Base-by-base conservation (phyloP, 2,888 invertebrate species). In the Ephialtes manifestator region DNA sequence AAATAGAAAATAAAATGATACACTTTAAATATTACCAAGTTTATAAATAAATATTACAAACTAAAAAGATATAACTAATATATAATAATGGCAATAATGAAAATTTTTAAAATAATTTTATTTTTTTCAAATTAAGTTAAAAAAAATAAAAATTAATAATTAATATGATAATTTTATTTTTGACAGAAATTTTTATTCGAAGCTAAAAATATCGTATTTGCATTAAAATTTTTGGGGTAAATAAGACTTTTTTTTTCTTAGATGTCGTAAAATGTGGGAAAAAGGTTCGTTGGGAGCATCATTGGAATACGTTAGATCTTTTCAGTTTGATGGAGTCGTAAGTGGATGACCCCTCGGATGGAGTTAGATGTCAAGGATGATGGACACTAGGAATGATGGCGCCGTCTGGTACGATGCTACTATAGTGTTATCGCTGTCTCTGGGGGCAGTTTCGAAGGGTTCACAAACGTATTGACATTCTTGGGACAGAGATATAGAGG, bases 401-500 rank as follows among this genome's bases (percentile, higher is more conserved):
- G 63, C 18, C 39, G 39, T 74, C 28, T 18, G 58, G 20, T 3
- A 5, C 35, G 28, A 10, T 4, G 2, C n/a, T 15, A 13, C 8
- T 24, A n/a, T 4, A 13, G 1, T 58, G n/a, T n/a, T 10, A 13
- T n/a, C 46, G 46, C 2, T 10, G 46, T 28, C 28, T n/a, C 58
- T 46, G n/a, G 58, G 60, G 74, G n/a, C n/a, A 60, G n/a, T 20
- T 60, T 46, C 74, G n/a, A 60, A 74, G 74, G 74, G 60, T 60
- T 46, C 46, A 60, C 74, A 74, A 74, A 74, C 18, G 28, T 74
- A 74, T 74, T 58, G 74, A 60, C 46, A 31, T 60, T 74, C 28
- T 71, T 18, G 18, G 11, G 46, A 46, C n/a, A 39, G 20, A 3
- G 58, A 10, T 11, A 18, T 5, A 18, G 58, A 58, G 18, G 58